These are phyloP conservation scores for Solenopsis invicta DNA, from an alignment of 1,140 invertebrate species.

Conservation along the genomic window DNA sequence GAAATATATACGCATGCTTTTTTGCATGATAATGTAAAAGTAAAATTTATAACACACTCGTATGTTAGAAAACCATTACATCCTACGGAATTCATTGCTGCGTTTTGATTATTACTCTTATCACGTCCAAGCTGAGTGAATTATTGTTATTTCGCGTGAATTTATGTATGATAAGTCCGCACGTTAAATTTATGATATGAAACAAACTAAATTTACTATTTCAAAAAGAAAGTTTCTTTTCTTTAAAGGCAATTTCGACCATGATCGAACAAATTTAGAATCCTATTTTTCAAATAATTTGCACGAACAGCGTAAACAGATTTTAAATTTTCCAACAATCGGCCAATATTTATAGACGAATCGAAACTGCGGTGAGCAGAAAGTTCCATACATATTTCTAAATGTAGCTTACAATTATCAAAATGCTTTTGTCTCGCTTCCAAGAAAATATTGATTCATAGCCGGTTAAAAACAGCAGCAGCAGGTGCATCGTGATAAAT, in stretches of 20 bases:
- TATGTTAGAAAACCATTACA: not conserved
- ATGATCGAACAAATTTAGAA: not conserved
- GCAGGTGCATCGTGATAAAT: not conserved
- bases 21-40: constrained; percentile 35
- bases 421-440: not conserved
- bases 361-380: not conserved
- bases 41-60: constrained; percentile 23
- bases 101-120: constrained; percentile 2
- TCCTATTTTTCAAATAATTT: not conserved
- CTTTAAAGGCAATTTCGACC: not conserved
- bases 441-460: not conserved
- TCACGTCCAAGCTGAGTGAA: not conserved
- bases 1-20: constrained; percentile 9
- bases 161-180: not conserved
- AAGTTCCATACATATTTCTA: not conserved
- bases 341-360: not conserved
- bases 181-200: not conserved
- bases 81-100: not conserved
- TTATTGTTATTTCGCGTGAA: not conserved
- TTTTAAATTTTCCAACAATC: not conserved
- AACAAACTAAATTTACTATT: constrained; percentile 8
- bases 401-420: not conserved
- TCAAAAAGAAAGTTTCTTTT: not conserved
- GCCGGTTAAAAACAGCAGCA: not conserved
- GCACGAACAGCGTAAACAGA: not conserved